Base-by-base conservation (phyloP, 2,113 vertebrate genomes). In the Aegotheles bennettii region DNA sequence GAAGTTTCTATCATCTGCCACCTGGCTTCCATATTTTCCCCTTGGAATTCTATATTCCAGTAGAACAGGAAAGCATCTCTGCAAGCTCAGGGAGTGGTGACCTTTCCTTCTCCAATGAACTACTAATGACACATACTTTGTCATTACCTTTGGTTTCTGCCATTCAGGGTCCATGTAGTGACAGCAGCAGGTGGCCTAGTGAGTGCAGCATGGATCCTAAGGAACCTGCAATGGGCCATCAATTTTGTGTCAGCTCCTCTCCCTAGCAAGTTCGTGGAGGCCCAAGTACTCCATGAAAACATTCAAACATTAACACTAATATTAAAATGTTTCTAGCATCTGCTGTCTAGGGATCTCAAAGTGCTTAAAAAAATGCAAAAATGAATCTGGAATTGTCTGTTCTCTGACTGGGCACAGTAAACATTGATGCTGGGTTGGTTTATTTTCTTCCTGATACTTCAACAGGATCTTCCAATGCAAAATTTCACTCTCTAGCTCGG, bases 131-230 rank as follows among this genome's bases (percentile, higher is more conserved):
- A 47, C 11, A 9, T 7, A 12, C 7, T 73, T 12, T 5, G 14
- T 60, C 36, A 10, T n/a, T 10, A 17, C 26, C 17, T 63, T 65
- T 50, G 48, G 50, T 53, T 84, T 74, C 47, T 81, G 60, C 23
- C 35, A 9, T 13, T 74, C 4, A 4, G 23, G 38, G 24, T 18
- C 35, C 43, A 14, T 1, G 13, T 3, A 10, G 42, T 1, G 7
- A 38, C 13, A 31, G 16, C 48, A 68, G 45, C 1, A 19, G 73
- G 33, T 73, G 75, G 13, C 36, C 64, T 2, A 18, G 29, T 0
- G 59, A 31, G 25, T 1, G 33, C 47, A 28, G 77, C 26, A 17
- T 1, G 2, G 47, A 45, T 24, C 42, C 28, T 5, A 13, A 12
- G 14, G 68, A 31, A 71, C 31, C 23, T 11, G 18, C 6, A 28